These are phyloP conservation scores for Heliconius sara DNA, from an alignment of 2,888 invertebrate species.

Conservation along the genomic window DNA sequence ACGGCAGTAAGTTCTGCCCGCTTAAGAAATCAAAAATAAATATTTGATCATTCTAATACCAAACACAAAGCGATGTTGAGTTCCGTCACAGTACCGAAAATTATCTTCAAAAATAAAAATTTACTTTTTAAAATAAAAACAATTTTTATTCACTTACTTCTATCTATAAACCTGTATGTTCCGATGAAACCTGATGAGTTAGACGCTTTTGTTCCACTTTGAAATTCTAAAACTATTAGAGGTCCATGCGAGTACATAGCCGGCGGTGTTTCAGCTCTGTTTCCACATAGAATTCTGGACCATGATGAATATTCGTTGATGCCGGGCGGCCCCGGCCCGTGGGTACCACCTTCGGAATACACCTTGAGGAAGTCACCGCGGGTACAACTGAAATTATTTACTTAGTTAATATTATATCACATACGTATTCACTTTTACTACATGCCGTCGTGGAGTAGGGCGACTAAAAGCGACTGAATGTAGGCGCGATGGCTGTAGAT, in stretches of 20 bases:
- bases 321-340: constrained; percentile 86
- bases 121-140: too few relatives aligned
- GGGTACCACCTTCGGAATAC: constrained; percentile 89
- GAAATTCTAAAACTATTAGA: constrained; percentile 89
- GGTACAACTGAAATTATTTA: constrained; percentile 85
- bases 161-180: constrained; percentile 90
- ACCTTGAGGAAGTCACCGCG: constrained; percentile 90
- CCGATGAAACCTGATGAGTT: constrained; percentile 89
- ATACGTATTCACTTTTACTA: not conserved
- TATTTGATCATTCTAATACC: too few relatives aligned
- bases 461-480: too few relatives aligned
- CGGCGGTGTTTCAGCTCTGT: constrained; percentile 87
- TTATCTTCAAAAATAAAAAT: too few relatives aligned
- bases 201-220: constrained; percentile 80
- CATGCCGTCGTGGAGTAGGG: too few relatives aligned
- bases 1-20: too few relatives aligned
- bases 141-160: constrained; percentile 83
- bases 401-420: constrained; percentile 1
- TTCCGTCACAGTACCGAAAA: not conserved
- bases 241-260: constrained; percentile 90
- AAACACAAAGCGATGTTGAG: not conserved
- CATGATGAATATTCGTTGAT: constrained; percentile 92
- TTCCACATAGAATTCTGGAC: constrained; percentile 89
- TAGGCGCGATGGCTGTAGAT: too few relatives aligned
- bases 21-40: too few relatives aligned